These are phyloP conservation scores for Tryphoninae sp. DNA, from an alignment of 2,888 invertebrate species.

Conservation along the genomic window DNA sequence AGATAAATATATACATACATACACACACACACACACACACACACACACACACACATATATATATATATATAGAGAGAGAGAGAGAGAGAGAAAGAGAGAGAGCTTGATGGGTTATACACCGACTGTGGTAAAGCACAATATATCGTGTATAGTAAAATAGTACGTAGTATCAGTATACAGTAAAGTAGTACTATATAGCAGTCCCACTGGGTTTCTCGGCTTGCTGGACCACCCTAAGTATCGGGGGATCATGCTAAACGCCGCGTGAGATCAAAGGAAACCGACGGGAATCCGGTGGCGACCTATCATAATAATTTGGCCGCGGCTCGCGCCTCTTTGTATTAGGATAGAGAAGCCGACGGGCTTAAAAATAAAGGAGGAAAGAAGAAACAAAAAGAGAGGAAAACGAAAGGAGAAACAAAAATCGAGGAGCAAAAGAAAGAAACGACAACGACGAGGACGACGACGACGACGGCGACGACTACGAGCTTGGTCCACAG, in stretches of 20 bases:
- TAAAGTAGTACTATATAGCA: conserved; percentile 43
- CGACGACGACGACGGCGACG: conserved; percentile 6
- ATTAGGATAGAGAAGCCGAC: conserved; percentile 80
- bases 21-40: no score
- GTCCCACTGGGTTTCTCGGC: background rate
- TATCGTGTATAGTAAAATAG: conserved; percentile 49
- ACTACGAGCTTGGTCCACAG: conserved; percentile 62
- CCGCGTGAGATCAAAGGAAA: conserved; percentile 78
- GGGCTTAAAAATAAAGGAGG: conserved; percentile 58
- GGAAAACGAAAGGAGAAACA: background rate
- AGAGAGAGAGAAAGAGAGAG: no score
- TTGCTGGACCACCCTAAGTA: conserved; percentile 75
- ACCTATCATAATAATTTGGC: conserved; percentile 82
- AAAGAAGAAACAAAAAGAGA: background rate
- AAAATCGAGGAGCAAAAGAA: conserved; percentile 23
- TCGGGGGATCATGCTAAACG: conserved; percentile 81
- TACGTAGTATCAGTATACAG: conserved; percentile 44
- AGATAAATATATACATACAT: background rate
- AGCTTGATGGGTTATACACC: conserved; percentile 2
- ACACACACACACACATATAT: no score
- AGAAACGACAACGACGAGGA: no score
- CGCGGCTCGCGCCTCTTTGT: conserved; percentile 80
- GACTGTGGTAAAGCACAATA: conserved; percentile 34
- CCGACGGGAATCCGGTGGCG: conserved; percentile 81
- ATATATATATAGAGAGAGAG: background rate